phyloP scores from a whole-genome alignment of 2,113 vertebrate genomes.

The Xenopus borealis region DNA sequence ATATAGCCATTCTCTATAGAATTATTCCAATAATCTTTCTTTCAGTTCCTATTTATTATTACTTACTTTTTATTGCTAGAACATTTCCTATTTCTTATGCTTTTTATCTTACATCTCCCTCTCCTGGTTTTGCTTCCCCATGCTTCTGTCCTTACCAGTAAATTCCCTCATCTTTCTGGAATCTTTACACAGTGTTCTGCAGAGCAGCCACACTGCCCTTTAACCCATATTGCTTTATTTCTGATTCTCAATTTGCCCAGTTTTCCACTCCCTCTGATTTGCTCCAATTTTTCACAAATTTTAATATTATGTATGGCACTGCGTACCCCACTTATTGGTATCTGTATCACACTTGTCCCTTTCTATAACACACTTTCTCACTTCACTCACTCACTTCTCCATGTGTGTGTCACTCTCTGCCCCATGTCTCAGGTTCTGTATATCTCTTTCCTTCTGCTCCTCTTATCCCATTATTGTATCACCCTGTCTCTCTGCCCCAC shows the following conservation, averaged over 20 bases:
- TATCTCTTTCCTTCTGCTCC: no score
- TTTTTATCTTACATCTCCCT: background rate
- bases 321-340: background rate
- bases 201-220: no score
- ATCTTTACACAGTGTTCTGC: slow-evolving; percentile 28
- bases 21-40: no score
- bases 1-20: no score
- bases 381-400: background rate
- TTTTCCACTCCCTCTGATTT: no score
- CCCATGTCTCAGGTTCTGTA: no score
- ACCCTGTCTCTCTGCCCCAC: background rate
- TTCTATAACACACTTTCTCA: background rate
- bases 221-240: no score
- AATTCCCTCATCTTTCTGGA: slow-evolving; percentile 44
- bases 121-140: background rate
- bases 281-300: no score
- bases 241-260: no score
- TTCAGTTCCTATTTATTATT: slow-evolving; percentile 22
- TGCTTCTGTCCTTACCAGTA: slow-evolving; percentile 5
- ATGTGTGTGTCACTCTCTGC: background rate
- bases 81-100: background rate
- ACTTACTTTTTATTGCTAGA: no score
- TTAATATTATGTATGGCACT: no score
- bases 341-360: slow-evolving; percentile 30
- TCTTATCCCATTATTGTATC: no score